Evolutionary conservation across 1,140 invertebrate species (phyloP), one percentile per base, ranked within the genome.

Genomic region (Carcinoscorpius rotundicauda): DNA sequence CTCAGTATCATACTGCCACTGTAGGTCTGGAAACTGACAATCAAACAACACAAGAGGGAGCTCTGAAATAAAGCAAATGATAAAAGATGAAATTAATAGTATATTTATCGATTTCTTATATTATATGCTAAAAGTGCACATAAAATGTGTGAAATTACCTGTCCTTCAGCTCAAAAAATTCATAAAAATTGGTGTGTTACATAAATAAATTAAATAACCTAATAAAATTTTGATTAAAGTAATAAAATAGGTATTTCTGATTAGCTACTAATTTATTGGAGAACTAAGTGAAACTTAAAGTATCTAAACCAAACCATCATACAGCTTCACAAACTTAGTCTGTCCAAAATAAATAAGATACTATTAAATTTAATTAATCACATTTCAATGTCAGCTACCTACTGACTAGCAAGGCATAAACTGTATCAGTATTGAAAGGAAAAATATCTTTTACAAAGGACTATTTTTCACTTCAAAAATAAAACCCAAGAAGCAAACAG

Each of bases 1-100:
- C 8, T 82, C 77, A 64, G 81, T 73, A 68, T 87, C 83, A 72
- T 84, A 82, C 49, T 83, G 76, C 89, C 90, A 93, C 5, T 84
- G 73, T 8, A 68, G 62, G 48, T 64, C 68, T 62, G 84, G 81
- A 77, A 81, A 90, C 61, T 81, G 76, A 73, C 84, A 86, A 72
- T 87, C 78, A 78, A 87, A 97, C 58, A 98, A 81, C 78, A 92
- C 92, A 6, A 98, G 77, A 0, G 95, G 93, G 6, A 92, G 71
- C 70, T 95, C 91, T 64, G 29, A 49, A 62, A 49, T 51, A 50
- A 50, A 57, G 58, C 58, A 3, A 64, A 52, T n/a, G 10, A 8
- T 10, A 58, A 51, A 64, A 64, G n/a, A 29, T 29, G 29, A 29
- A 29, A 29, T 51, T 11, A 10, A 29, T 29, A 2, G 29, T 29